These are phyloP conservation scores for Agrotis ipsilon DNA, from an alignment of 2,888 invertebrate species.

Conservation along the genomic window DNA sequence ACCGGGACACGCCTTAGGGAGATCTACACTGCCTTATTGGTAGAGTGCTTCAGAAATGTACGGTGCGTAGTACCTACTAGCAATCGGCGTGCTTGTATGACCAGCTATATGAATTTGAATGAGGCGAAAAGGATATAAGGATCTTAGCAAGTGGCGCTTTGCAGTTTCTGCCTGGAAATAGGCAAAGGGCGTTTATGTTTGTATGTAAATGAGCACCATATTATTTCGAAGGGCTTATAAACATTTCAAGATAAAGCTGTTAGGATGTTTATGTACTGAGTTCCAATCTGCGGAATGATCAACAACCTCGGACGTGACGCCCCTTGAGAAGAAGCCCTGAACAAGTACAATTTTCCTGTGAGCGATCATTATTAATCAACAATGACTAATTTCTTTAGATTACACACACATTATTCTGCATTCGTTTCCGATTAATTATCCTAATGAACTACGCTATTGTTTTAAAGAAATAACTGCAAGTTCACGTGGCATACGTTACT, in stretches of 20 bases:
- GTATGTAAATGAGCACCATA: too few relatives aligned
- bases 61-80: too few relatives aligned
- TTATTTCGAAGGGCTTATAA: background rate
- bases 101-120: too few relatives aligned
- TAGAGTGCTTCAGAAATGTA: too few relatives aligned
- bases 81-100: too few relatives aligned
- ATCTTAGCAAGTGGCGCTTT: too few relatives aligned
- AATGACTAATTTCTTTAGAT: slow-evolving; percentile 38
- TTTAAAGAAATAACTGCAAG: slow-evolving; percentile 24
- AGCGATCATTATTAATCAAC: slow-evolving; percentile 41
- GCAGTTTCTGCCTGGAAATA: too few relatives aligned
- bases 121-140: too few relatives aligned
- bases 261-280: slow-evolving; percentile 6
- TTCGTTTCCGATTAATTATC: slow-evolving; percentile 43
- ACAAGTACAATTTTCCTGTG: slow-evolving; percentile 69
- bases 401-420: slow-evolving; percentile 32
- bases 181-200: too few relatives aligned
- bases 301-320: slow-evolving; percentile 81
- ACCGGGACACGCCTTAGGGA: too few relatives aligned
- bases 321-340: slow-evolving; percentile 79
- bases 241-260: slow-evolving; percentile 23
- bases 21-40: too few relatives aligned
- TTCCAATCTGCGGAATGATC: slow-evolving; percentile 49
- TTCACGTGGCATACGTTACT: slow-evolving; percentile 51
- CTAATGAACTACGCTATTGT: slow-evolving; percentile 55